phyloP scores from a whole-genome alignment of 2,113 vertebrate species.

The Coregonus clupeaformis region DNA sequence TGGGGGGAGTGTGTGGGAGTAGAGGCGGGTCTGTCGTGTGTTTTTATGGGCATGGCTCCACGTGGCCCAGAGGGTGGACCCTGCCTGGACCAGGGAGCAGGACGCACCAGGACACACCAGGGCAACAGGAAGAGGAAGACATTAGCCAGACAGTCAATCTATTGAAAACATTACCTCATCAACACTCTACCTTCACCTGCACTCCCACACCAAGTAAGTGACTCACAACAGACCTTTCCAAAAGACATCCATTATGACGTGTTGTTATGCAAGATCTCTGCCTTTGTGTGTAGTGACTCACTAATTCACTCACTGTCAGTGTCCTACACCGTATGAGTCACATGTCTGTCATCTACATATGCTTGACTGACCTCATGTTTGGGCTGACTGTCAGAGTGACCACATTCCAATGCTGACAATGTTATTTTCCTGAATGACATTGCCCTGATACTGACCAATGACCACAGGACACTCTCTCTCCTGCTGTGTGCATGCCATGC shows the following conservation, averaged over 20 bases:
- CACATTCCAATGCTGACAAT: neutral
- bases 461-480: neutral
- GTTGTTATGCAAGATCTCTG: neutral
- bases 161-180: conserved; percentile 69
- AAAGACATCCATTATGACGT: conserved; percentile 34
- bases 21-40: conserved; percentile 28
- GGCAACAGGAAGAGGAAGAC: conserved; percentile 75
- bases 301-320: neutral
- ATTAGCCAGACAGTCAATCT: conserved; percentile 65
- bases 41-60: conserved; percentile 43
- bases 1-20: neutral
- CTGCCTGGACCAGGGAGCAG: conserved; percentile 45
- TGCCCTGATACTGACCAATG: neutral
- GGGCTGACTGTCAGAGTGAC: neutral
- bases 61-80: conserved; percentile 26
- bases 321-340: no score
- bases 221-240: conserved; percentile 51
- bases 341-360: no score
- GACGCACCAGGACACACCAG: conserved; percentile 41
- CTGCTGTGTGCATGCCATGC: neutral
- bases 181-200: conserved; percentile 38
- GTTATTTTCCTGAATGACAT: neutral
- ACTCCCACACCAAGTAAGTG: conserved; percentile 14
- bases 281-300: neutral
- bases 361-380: no score